Conservation (phyloP, 2,888 invertebrate genomes). For the Parthenolecanium corni region DNA sequence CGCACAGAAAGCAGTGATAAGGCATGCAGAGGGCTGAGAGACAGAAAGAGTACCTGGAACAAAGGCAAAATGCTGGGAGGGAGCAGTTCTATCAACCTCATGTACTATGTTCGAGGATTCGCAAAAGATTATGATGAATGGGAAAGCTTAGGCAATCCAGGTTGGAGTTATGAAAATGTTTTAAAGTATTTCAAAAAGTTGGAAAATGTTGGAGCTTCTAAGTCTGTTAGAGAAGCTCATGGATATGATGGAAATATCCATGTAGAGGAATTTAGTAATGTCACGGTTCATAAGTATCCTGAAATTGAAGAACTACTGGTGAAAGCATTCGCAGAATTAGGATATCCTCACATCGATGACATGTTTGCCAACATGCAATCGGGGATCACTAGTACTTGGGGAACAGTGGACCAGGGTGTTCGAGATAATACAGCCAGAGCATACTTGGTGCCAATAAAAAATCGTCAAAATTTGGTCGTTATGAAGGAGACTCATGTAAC, state of each 20-base stretch:
- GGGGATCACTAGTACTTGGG: not conserved
- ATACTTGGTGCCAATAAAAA: not conserved
- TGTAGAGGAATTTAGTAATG: not conserved
- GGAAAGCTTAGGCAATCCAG: conserved; percentile 10
- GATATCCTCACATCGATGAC: not conserved
- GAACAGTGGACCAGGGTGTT: not conserved
- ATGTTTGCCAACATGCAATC: not conserved
- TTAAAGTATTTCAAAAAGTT: conserved; percentile 17
- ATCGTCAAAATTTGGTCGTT: not conserved
- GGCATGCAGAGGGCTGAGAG: conserved; percentile 2
- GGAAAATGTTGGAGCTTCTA: not conserved
- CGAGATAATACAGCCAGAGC: conserved; percentile 14
- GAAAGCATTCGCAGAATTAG: not conserved
- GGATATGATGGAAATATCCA: not conserved
- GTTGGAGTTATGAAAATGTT: conserved; percentile 8
- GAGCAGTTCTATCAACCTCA: conserved; percentile 12
- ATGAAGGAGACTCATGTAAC: conserved; percentile 16
- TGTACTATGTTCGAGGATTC: conserved; percentile 10
- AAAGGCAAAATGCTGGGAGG: conserved; percentile 11
- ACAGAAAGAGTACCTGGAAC: conserved; percentile 1
- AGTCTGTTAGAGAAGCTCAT: not conserved
- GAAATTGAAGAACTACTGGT: not conserved
- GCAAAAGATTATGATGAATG: conserved; percentile 13
- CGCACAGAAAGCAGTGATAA: not conserved
- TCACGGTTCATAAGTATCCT: not conserved